Evolutionary conservation across 2,797 vertebrate species (phyloP), one percentile per base, ranked within the genome.

Genomic region (Crenichthys baileyi): DNA sequence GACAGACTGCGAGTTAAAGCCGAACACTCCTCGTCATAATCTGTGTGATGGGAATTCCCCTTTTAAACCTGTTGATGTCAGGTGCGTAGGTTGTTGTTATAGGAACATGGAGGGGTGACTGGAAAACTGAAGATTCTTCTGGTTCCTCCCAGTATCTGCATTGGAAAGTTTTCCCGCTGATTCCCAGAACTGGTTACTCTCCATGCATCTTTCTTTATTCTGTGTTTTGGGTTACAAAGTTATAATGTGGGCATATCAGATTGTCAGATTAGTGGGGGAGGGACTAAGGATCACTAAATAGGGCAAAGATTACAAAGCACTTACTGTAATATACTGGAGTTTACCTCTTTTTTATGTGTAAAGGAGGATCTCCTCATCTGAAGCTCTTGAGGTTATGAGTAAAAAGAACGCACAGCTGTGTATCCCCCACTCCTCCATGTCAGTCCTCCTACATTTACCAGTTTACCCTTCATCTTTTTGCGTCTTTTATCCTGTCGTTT

Each of bases 291-390:
- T 83, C 73, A 85, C 83, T 78, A 79, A 91, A 87, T 70, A 80
- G 90, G 83, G 85, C 86, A 79, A 89, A 85, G 85, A 89, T 93
- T 92, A 94, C 95, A 87, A 97, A 98, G 97, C 98, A 98, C 98
- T 98, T 96, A 95, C 93, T 95, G 92, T 95, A 94, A 84, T 89
- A 84, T 88, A 88, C 60, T 82, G 88, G 90, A 80, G 92, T 85
- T 90, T 82, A 90, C 94, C 94, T 90, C 89, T 90, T 73, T 91
- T 87, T 91, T 67, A 94, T 93, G 90, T 91, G 90, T 46, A 36
- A 91, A 93, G 94, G 90, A 87, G 90, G 89, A 26, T 87, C 91
- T 93, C 91, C 90, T 95, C 79, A 89, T 91, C 93, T 55, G 91
- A 96, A 93, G 93, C 93, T 95, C 91, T 94, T 95, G 90, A 93